phyloP scores from a whole-genome alignment of 2,797 vertebrate species.

The Mormyrus proboscirostris region DNA sequence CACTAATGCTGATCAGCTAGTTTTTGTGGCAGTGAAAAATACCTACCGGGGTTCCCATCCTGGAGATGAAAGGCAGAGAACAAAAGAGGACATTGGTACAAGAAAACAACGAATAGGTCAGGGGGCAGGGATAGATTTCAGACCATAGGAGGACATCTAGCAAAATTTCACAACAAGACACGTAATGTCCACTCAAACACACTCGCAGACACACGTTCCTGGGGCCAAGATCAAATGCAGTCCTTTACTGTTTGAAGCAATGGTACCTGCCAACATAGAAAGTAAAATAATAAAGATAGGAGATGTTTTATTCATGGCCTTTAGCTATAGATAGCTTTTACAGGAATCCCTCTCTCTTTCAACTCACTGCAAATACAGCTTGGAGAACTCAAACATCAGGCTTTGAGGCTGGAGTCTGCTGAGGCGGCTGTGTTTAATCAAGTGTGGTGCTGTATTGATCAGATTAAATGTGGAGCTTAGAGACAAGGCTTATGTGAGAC shows the following conservation, averaged over 20 bases:
- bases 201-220: neutral
- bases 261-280: constrained; percentile 34
- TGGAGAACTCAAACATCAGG: constrained; percentile 30
- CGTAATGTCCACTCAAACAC: neutral
- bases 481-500: constrained; percentile 24
- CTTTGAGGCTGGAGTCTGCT: constrained; percentile 12
- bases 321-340: constrained; percentile 59
- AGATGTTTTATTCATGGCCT: constrained; percentile 57
- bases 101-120: neutral
- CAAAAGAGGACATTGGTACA: neutral
- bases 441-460: constrained; percentile 31
- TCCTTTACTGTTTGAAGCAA: neutral
- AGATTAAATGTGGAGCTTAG: constrained; percentile 27
- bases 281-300: constrained; percentile 52
- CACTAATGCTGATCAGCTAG: neutral
- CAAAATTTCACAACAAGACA: neutral
- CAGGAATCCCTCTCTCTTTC: constrained; percentile 43
- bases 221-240: constrained; percentile 13
- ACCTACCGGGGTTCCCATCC: neutral
- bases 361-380: constrained; percentile 31
- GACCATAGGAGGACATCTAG: neutral
- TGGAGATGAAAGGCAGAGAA: neutral
- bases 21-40: neutral
- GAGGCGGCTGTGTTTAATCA: constrained; percentile 20
- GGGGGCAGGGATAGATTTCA: neutral